These are phyloP conservation scores for Cheracebus regulus DNA, from an alignment of 2,797 vertebrate species.

Conservation along the genomic window DNA sequence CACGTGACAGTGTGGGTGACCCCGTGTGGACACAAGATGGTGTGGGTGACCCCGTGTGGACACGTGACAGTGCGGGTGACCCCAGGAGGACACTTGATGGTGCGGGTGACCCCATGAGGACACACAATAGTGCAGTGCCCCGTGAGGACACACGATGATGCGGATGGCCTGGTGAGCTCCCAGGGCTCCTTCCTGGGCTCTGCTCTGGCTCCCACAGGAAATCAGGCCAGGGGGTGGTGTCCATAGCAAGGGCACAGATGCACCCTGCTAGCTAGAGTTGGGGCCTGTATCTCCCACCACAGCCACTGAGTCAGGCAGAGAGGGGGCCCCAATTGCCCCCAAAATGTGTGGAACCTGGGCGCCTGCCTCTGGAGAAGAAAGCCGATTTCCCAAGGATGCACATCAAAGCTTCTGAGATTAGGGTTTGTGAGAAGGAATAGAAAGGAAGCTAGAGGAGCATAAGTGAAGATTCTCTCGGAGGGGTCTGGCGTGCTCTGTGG, in stretches of 20 bases:
- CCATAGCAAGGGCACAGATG: not conserved
- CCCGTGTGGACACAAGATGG: fast-evolving
- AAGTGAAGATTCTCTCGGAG: too few species aligned
- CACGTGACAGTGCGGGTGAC: too few species aligned
- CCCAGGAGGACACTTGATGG: too few species aligned
- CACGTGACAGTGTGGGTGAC: too few species aligned
- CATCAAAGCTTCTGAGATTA: not conserved
- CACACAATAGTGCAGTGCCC: fast-evolving
- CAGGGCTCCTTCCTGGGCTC: not conserved
- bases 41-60: too few species aligned
- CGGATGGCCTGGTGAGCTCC: fast-evolving
- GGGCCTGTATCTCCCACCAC: not conserved
- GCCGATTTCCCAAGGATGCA: not conserved
- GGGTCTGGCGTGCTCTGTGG: not conserved
- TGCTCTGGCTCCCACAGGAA: too few species aligned
- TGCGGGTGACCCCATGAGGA: not conserved
- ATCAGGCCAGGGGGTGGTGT: not conserved
- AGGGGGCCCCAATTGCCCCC: not conserved
- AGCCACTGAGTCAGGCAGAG: not conserved
- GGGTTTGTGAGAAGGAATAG: not conserved
- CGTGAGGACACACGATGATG: fast-evolving
- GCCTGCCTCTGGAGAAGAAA: not conserved
- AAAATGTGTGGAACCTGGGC: not conserved
- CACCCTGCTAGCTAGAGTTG: not conserved
- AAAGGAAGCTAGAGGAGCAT: not conserved